Base-by-base conservation (phyloP, 1,140 invertebrate species). In the Caenorhabditis latens region DNA sequence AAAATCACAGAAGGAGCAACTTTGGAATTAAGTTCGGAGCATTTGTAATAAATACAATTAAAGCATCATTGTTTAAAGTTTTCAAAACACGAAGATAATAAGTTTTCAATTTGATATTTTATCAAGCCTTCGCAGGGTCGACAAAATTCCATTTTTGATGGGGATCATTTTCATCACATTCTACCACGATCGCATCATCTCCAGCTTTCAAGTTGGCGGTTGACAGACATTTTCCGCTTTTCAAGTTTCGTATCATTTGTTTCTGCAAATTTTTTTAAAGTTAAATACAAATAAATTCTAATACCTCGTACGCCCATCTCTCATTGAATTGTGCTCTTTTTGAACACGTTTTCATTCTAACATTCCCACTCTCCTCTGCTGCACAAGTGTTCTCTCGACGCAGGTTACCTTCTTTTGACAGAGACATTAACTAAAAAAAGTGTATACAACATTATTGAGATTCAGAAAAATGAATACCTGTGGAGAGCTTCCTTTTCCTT, bases 341-440 rank as follows among this genome's bases (percentile, higher is more conserved):
- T 11, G 71, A 79, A 21, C 86, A 71, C 63, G 61, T 50, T 21
- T 61, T 48, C 82, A 50, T 46, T 63, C 86, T 40, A 58, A 84
- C 58, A 46, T 67, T 46, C 8, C 58, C 86, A 48, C 53, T 43
- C 55, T 57, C 61, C 48, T 83, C 90, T 21, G 71, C 21, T 9
- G 91, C 91, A 84, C 91, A 92, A 1, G 84, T 90, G 19, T 90
- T 87, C 79, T 92, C 91, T 9, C 91, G 79, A 3, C 91, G 87
- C n/a, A 92, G 86, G 46, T 89, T 85, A 13, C 84, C 84, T 32
- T 91, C 57, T 50, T 90, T 92, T 9, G 89, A 90, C 19, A 92
- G 57, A 0, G 91, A 92, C 84, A 92, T 91, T 53, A 91, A 65
- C 90, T 91, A 84, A 40, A 90, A 87, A 85, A 58, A n/a, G n/a